Base-by-base conservation (phyloP, 2,888 invertebrate genomes). In the Papilio demoleus region DNA sequence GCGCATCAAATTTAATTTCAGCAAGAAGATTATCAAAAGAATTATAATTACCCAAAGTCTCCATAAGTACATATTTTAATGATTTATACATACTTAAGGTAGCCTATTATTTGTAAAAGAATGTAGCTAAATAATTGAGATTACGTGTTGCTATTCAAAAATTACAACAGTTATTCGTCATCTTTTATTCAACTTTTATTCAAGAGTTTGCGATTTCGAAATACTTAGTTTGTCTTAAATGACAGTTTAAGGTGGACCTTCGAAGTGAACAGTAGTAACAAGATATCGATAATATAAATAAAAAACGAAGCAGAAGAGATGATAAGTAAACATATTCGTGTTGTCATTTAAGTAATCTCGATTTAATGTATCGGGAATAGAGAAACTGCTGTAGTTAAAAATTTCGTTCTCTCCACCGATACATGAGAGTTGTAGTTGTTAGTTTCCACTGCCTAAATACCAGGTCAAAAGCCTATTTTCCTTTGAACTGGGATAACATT, bases 291-390 rank as follows among this genome's bases (percentile, higher is more conserved):
- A 40, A 5, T n/a, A 0, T 40, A 40, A 5, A 40, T 40, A 40
- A n/a, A 40, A 40, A n/a, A 17, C 40, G n/a, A 40, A n/a, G n/a
- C n/a, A n/a, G n/a, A n/a, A n/a, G n/a, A n/a, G n/a, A n/a, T 40
- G 40, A 40, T 40, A 40, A 40, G 40, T 40, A 40, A 40, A 36
- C n/a, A n/a, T n/a, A n/a, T n/a, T n/a, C n/a, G n/a, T n/a, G n/a
- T n/a, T n/a, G n/a, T n/a, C n/a, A n/a, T n/a, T n/a, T n/a, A n/a
- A n/a, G n/a, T n/a, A n/a, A n/a, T n/a, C n/a, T n/a, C n/a, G n/a
- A n/a, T n/a, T n/a, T n/a, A n/a, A n/a, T n/a, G n/a, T n/a, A n/a
- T n/a, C n/a, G n/a, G n/a, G n/a, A 40, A 6, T 40, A 40, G 5
- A 17, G 14, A n/a, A 40, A n/a, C 40, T 40, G n/a, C 6, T n/a